phyloP scores from a whole-genome alignment of 1,140 invertebrate genomes.

The Heterodera carotae region DNA sequence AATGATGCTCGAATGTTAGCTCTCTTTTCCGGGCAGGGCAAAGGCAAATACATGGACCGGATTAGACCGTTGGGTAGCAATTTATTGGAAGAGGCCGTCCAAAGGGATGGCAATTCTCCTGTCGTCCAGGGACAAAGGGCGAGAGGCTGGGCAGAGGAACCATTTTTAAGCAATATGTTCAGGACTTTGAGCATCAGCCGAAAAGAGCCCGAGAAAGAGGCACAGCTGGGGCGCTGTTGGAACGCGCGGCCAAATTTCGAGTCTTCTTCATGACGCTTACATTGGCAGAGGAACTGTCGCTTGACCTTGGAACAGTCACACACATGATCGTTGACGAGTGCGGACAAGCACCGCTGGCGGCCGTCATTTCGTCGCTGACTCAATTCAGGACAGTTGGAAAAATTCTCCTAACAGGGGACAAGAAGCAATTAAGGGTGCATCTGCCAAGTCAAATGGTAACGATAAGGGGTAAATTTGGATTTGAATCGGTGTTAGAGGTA shows the following conservation, averaged over 20 bases:
- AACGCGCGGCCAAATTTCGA: not conserved
- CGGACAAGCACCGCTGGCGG: not conserved
- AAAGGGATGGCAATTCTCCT: not conserved
- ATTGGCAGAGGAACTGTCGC: not conserved
- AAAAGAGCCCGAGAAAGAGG: not conserved
- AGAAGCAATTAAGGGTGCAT: not conserved
- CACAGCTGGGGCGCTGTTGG: not conserved
- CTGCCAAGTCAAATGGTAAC: not conserved
- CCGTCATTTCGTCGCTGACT: not conserved
- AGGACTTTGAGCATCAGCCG: not conserved
- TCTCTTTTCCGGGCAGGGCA: not conserved
- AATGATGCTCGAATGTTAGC: not conserved
- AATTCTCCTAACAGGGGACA: not conserved
- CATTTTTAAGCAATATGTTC: not conserved
- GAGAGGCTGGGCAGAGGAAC: not conserved
- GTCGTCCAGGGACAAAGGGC: not conserved
- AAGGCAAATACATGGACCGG: not conserved
- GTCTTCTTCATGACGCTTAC: not conserved
- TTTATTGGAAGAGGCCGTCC: not conserved
- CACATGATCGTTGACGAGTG: conserved; percentile 1
- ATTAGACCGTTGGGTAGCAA: not conserved
- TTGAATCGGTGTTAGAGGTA: not conserved
- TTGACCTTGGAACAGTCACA: not conserved
- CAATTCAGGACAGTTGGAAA: not conserved
- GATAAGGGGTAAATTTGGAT: not conserved